These are phyloP conservation scores for Drosophila repleta DNA, from an alignment of 1,140 invertebrate genomes.

Conservation along the genomic window DNA sequence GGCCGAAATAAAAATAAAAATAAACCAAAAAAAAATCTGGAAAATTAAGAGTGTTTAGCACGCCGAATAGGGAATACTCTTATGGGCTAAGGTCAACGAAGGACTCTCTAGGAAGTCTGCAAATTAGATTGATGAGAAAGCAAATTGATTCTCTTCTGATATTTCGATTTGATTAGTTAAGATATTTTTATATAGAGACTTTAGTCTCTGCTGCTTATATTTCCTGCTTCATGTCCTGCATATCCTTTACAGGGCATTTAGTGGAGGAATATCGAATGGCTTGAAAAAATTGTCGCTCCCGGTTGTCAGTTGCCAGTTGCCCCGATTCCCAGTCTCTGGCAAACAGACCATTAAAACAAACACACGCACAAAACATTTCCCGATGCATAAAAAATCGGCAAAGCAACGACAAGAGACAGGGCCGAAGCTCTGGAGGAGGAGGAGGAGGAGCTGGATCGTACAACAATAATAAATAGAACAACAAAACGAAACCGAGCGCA, in stretches of 20 bases:
- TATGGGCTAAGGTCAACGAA: background rate
- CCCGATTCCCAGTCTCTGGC: constrained; percentile 9
- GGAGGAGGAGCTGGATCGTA: constrained; percentile 6
- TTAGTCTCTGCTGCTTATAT: too few relatives aligned
- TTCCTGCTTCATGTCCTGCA: too few relatives aligned
- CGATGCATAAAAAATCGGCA: constrained; percentile 72
- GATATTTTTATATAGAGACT: too few relatives aligned
- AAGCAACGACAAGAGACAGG: constrained; percentile 9
- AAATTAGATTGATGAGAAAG: too few relatives aligned
- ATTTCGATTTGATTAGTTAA: too few relatives aligned
- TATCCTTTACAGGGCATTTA: background rate
- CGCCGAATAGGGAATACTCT: background rate
- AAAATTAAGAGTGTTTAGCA: background rate
- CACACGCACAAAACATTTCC: constrained; percentile 60
- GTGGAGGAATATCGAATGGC: background rate
- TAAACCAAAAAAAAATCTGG: constrained; percentile 23
- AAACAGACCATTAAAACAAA: constrained; percentile 75
- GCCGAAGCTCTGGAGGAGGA: background rate
- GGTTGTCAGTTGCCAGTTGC: constrained; percentile 27
- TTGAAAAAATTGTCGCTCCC: background rate
- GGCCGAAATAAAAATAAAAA: constrained; percentile 24
- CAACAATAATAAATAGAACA: constrained; percentile 40
- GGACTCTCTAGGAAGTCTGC: too few relatives aligned
- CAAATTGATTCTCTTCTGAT: too few relatives aligned
- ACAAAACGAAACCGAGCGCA: constrained; percentile 54